Evolutionary conservation across 2,888 invertebrate species (phyloP).

Genomic region (Drosophila buzzatii): DNA sequence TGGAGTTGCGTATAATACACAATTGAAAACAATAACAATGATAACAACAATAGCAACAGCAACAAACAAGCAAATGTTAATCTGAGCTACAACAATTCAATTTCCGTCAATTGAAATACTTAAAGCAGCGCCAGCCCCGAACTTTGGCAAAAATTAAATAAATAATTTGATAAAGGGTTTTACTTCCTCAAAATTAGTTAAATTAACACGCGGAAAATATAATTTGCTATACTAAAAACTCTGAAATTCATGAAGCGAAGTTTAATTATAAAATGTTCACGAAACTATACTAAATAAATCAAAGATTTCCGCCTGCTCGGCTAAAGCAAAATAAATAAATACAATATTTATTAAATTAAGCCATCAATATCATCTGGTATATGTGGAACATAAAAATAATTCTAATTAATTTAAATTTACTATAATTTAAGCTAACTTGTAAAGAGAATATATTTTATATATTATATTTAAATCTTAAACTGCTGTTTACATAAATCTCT

Average conservation of each 20-base stretch:
- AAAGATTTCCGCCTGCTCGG: too few relatives aligned
- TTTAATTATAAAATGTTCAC: background rate
- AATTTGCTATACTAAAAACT: background rate
- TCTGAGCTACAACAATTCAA: constrained; percentile 17
- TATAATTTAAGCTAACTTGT: too few relatives aligned
- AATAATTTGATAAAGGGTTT: constrained; percentile 8
- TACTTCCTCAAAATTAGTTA: background rate
- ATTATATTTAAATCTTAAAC: too few relatives aligned
- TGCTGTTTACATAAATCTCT: too few relatives aligned
- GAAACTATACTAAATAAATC: background rate
- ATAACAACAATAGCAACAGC: background rate
- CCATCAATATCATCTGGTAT: background rate
- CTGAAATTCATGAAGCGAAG: too few relatives aligned
- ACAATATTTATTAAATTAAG: background rate
- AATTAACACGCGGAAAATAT: background rate
- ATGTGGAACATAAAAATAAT: background rate
- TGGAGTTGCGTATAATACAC: constrained; percentile 41
- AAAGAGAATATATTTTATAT: too few relatives aligned
- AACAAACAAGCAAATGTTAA: constrained; percentile 17
- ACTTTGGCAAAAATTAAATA: constrained; percentile 23
- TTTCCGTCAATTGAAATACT: constrained; percentile 37
- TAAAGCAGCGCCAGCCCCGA: constrained; percentile 24
- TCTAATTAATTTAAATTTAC: background rate
- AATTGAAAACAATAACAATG: constrained; percentile 56
- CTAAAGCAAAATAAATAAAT: background rate